phyloP scores from a whole-genome alignment of 1,140 invertebrate species.

The Trichoplusia ni region DNA sequence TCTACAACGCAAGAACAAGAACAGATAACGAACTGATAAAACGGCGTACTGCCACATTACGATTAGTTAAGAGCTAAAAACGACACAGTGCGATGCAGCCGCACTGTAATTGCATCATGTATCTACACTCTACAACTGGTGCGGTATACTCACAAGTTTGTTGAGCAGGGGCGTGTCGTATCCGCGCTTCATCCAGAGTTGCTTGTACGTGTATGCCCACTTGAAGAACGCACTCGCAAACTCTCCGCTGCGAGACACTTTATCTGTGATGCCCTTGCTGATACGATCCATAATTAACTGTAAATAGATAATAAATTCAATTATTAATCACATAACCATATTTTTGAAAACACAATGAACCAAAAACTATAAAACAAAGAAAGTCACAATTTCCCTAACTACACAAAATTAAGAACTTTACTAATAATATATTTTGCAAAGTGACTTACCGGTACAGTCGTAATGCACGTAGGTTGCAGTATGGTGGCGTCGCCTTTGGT shows the following conservation, averaged over 20 bases:
- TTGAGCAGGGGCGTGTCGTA: slow-evolving; percentile 93
- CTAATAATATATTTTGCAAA: no score
- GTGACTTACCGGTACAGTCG: slow-evolving; percentile 93
- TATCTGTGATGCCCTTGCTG: slow-evolving; percentile 96
- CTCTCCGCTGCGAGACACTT: slow-evolving; percentile 89
- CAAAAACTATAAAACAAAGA: no score
- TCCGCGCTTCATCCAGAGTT: slow-evolving; percentile 90
- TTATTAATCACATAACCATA: no score
- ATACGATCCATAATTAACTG: slow-evolving; percentile 97
- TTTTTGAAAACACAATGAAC: no score
- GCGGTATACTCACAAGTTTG: slow-evolving; percentile 75
- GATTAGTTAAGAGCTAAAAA: no score
- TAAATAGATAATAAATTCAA: no score
- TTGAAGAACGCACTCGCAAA: slow-evolving; percentile 92
- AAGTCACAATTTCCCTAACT: no score
- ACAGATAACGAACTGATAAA: neutral
- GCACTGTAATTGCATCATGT: no score
- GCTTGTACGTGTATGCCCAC: slow-evolving; percentile 96
- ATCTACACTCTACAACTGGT: no score
- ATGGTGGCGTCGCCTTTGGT: slow-evolving; percentile 95
- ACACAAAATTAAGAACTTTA: no score
- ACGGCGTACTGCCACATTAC: neutral
- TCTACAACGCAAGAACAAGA: neutral
- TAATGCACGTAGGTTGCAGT: slow-evolving; percentile 95
- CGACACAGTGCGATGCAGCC: no score